Evolutionary conservation across 2,888 invertebrate species (phyloP), one percentile per base, ranked within the genome.

Genomic region (Prenolepis imparis): DNA sequence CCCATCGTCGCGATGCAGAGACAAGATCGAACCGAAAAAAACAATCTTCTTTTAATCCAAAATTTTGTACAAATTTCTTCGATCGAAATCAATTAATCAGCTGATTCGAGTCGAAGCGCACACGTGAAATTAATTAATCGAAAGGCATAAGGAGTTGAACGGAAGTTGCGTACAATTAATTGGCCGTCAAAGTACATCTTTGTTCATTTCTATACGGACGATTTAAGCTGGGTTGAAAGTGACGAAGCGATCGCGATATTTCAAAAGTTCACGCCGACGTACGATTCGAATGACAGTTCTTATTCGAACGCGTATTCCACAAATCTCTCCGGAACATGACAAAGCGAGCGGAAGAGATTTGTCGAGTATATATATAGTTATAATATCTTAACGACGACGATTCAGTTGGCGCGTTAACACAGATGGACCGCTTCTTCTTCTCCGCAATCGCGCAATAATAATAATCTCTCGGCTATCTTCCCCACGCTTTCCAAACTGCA

Each of bases 391-490:
- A 44, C 70, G 55, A 36, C 36, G 48, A 18, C 24, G 36, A 48
- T 44, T 44, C 41, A 21, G 24, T 32, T 12, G 9, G 59, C 11
- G 41, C 77, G 6, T 52, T n/a, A 12, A 28, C 21, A 11, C 67
- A 18, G 55, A 41, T 68, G 55, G 55, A 32, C 59, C 44, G 28
- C 6, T 52, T n/a, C 21, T 36, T 28, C 28, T 28, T 36, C 36
- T 36, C 36, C 21, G 24, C 32, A 44, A 32, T 70, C 32, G 59
- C 32, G 48, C 74, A 28, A 18, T 12, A 72, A 36, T 36, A 80
- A 80, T 64, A 52, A 52, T 52, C 52, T 52, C 72, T 44, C 78
- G 59, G 32, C 48, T 59, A 59, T 72, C 32, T 80, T 80, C 70
- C 55, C 57, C 78, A 80, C 59, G 78, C 72, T 80, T 32, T 72